Evolutionary conservation across 1,140 invertebrate genomes (phyloP).

Genomic region (Leptopilina boulardi): DNA sequence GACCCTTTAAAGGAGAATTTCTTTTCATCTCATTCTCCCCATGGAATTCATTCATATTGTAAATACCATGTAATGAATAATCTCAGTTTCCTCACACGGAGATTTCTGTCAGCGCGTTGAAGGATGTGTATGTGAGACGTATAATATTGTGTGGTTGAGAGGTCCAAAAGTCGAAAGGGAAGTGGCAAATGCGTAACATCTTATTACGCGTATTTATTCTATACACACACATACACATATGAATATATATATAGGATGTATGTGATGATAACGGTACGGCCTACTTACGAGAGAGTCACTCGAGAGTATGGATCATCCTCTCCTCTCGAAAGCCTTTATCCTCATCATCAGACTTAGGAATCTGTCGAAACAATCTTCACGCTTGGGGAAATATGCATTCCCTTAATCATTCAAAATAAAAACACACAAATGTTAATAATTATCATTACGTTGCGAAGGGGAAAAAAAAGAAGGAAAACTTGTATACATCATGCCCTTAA

Average conservation of each 20-base stretch:
- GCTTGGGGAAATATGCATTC: neutral
- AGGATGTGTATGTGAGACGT: neutral
- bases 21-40: neutral
- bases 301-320: neutral
- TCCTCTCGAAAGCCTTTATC: neutral
- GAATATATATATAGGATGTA: too few species aligned
- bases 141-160: neutral
- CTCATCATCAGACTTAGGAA: neutral
- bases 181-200: conserved; percentile 17
- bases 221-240: neutral
- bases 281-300: neutral
- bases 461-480: neutral
- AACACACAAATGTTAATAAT: conserved; percentile 2
- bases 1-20: neutral
- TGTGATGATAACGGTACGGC: conserved; percentile 13
- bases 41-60: conserved; percentile 16
- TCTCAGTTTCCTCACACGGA: neutral
- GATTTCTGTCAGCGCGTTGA: conserved; percentile 6
- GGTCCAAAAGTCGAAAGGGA: conserved; percentile 18
- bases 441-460: neutral
- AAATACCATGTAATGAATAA: neutral
- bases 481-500: neutral
- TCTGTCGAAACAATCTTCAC: neutral
- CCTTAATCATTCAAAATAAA: conserved; percentile 6
- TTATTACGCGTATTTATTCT: neutral